Base-by-base conservation (phyloP, 2,888 invertebrate species). In the Alloscopus bannaensis region DNA sequence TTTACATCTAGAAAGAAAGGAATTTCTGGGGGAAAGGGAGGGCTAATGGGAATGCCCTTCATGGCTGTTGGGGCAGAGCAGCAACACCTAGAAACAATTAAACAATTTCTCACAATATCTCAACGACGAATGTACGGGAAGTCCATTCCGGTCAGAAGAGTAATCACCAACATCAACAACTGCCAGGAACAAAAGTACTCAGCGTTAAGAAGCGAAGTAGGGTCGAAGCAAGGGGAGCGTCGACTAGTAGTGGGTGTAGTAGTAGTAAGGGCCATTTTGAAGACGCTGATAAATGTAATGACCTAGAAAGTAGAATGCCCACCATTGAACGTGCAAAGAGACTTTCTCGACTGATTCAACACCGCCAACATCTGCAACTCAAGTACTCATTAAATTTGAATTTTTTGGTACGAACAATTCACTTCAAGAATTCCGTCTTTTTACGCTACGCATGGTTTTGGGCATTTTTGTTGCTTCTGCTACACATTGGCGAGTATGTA, bases 321-420 rank as follows among this genome's bases (percentile, higher is more conserved):
- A 86, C 85, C 22, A 82, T 82, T 8, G 86, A 86, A 71, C 68
- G 86, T 65, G 83, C 86, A 29, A 85, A 86, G 60, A 73, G 86
- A 42, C 84, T 86, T 66, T 86, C 86, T 13, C 68, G 80, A 18
- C 82, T 86, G 13, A 86, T 86, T 76, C 83, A 86, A 57, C 82
- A 85, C 69, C 70, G 86, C 45, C 85, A 86, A 62, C 83, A 85
- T 66, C 66, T 83, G 36, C 86, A 85, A 60, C 83, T 83, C 36
- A 82, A 84, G 76, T 81, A 84, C 71, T 81, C 82, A 71, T 79
- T 84, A 69, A 82, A 83, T 82, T 62, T 80, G 65, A 80, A n/a
- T n/a, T n/a, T n/a, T n/a, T n/a, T n/a, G n/a, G n/a, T n/a, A n/a
- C n/a, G n/a, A n/a, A n/a, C n/a, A n/a, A n/a, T n/a, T n/a, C n/a